Base-by-base conservation (phyloP, 2,888 invertebrate species). In the Odontocolon sp. region DNA sequence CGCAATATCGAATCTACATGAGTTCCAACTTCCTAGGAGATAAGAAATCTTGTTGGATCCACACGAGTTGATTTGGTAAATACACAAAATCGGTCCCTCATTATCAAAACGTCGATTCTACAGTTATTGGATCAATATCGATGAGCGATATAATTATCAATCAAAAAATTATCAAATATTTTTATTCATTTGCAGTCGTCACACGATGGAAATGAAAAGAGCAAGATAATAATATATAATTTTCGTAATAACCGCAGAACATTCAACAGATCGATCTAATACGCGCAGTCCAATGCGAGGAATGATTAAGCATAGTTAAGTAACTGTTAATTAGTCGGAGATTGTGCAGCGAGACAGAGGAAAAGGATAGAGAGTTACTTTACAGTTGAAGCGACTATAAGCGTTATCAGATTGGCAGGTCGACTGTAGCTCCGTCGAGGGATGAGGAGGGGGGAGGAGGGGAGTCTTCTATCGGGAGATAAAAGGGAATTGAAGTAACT, bases 401-500 rank as follows among this genome's bases (percentile, higher is more conserved):
- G 72, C 26, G 72, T 68, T 72, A 72, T 72, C 77, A 72, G 77
- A 77, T 77, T 72, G 77, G 68, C 72, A 64, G 68, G 33, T 63
- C 59, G 50, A 57, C 68, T 16, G 61, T 38, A 61, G 45, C 54
- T 50, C 36, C 28, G 52, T 42, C 8, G 67, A 5, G 61, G 54
- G 6, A n/a, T 14, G 33, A 16, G 31, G 45, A 16, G 16, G 61
- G 26, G 33, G 6, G 23, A 36, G 45, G 28, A 6, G 57, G 36
- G 38, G 61, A 14, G 56, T 36, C 26, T 50, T 77, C 72, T 68
- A 72, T 77, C 63, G 50, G 57, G 59, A 70, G 78, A 78, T 78
- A 75, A 73, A 74, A 75, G 66, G 57, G 59, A 78, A 75, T 77
- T 75, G 61, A 73, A 78, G 75, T 77, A 74, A 77, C 69, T 77